Evolutionary conservation across 2,113 vertebrate genomes (phyloP), one percentile per base, ranked within the genome.

Genomic region (Tupaia tana): DNA sequence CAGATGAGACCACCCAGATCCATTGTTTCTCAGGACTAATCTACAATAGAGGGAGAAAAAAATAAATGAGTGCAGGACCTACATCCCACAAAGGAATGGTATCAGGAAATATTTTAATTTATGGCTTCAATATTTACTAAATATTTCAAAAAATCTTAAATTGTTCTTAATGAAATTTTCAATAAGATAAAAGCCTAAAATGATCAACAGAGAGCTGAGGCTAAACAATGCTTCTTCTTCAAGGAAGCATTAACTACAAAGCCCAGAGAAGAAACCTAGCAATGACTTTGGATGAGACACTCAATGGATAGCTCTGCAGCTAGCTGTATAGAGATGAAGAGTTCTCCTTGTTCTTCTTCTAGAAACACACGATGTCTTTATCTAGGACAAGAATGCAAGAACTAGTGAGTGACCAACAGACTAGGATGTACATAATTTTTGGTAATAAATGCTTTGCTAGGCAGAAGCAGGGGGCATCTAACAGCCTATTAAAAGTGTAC

Each of bases 121-220:
- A 52, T 52, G 22, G 78, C 18, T 89, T 89, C 27, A 63, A 73
- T 85, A 91, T 74, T 75, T 52, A 70, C 16, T 54, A 59, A 84
- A 52, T 56, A 79, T 73, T 84, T 93, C 5, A 20, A 82, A 84
- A 70, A 73, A 43, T 34, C 34, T 86, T 73, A 25, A 78, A 64
- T 43, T 87, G 18, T 58, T 63, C 14, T 85, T 80, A 52, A 15
- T 84, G 75, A 29, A 24, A 58, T 77, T 82, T 27, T 89, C n/a
- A 87, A 1, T 81, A 78, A 86, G 29, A 83, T 31, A 81, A 73
- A 96, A 95, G 59, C 15, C 73, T 92, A 85, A 91, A 84, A 29
- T 56, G 29, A 75, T 54, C 12, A 84, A 58, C 56, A 81, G 52
- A 59, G 18, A 90, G 27, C 11, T 31, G 61, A 75, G n/a, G 90